Evolutionary conservation across 35 echinoderm and acorn worm genomes (phyloP).

Genomic region (Apostichopus japonicus): DNA sequence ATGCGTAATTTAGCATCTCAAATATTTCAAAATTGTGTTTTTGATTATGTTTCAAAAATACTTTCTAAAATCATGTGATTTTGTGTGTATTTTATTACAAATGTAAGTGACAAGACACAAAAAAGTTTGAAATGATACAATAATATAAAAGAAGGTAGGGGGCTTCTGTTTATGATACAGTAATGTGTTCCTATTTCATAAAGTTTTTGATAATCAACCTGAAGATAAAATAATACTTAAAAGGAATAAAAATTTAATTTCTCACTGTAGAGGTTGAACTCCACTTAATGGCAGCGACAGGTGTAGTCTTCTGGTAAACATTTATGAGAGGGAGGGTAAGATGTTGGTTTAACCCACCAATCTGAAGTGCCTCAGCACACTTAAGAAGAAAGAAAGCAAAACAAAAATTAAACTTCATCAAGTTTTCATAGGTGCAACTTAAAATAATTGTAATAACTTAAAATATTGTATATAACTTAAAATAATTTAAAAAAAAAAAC

Average conservation of each 20-base stretch:
- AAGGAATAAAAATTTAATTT: background rate
- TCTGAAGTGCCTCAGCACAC: constrained; percentile 66
- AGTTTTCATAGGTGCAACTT: background rate
- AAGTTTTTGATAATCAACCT: too few species aligned
- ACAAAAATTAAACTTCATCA: background rate
- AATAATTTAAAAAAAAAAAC: too few species aligned
- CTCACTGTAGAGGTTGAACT: constrained; percentile 52
- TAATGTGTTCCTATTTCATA: too few species aligned
- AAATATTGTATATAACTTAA: background rate
- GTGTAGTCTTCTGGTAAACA: constrained; percentile 60
- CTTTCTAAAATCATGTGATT: too few species aligned
- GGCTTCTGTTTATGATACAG: too few species aligned
- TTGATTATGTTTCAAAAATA: too few species aligned
- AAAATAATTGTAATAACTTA: background rate
- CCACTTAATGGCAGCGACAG: constrained; percentile 24
- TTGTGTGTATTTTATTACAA: too few species aligned
- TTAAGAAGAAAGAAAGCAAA: constrained; percentile 14
- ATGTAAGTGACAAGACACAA: too few species aligned
- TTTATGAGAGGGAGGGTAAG: constrained; percentile 65
- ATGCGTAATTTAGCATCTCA: too few species aligned
- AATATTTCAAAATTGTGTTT: too few species aligned
- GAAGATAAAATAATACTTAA: background rate
- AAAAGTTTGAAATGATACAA: too few species aligned
- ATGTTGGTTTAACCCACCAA: constrained; percentile 73
- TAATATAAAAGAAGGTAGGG: too few species aligned